Evolutionary conservation across 2,113 vertebrate species (phyloP).

Genomic region (Pseudorectes ferrugineus): DNA sequence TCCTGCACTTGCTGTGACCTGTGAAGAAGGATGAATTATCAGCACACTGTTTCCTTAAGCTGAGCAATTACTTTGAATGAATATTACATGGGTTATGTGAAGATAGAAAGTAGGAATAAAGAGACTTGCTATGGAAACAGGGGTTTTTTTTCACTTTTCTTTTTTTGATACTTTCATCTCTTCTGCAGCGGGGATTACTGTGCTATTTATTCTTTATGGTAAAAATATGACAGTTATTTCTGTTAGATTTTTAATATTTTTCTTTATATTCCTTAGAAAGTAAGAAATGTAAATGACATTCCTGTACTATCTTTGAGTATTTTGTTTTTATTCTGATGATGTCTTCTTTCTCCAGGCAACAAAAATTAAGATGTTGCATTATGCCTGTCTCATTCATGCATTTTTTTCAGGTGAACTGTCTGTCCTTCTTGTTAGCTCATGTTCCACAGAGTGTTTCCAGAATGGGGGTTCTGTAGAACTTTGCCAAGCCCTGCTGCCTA

Average conservation of each 20-base stretch:
- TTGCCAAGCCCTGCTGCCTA: background rate
- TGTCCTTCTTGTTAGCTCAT: background rate
- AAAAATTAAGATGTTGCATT: background rate
- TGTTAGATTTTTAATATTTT: background rate
- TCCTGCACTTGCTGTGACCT: background rate
- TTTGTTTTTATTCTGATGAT: background rate
- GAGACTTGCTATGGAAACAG: background rate
- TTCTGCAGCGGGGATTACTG: background rate
- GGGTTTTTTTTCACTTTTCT: rapidly evolving
- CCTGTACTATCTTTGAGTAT: background rate
- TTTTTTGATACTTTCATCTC: background rate
- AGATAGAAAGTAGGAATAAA: background rate
- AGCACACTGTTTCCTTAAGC: background rate
- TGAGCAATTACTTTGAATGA: background rate
- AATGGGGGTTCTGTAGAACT: background rate
- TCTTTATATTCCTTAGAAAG: background rate
- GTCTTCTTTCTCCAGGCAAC: background rate
- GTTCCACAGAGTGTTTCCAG: background rate
- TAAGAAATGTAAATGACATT: background rate
- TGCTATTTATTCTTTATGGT: background rate
- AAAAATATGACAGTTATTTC: background rate
- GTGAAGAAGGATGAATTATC: background rate
- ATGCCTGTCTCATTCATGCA: background rate
- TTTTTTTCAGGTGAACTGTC: background rate
- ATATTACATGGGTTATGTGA: background rate